Evolutionary conservation across 2,797 vertebrate species (phyloP).

Genomic region (Sebastes variabilis): DNA sequence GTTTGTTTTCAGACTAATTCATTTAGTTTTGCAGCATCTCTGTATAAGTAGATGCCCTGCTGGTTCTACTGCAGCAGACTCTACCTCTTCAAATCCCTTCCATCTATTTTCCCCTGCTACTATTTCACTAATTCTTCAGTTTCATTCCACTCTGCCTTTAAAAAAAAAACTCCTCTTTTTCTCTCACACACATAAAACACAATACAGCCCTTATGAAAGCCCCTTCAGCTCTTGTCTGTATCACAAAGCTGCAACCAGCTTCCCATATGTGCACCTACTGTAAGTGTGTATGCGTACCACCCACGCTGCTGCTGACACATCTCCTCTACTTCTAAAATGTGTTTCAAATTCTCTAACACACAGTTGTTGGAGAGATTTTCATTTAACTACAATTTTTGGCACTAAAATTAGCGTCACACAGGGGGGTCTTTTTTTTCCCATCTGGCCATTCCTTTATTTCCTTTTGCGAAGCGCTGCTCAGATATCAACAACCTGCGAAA

Average conservation of each 20-base stretch:
- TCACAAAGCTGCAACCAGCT: constrained; percentile 11
- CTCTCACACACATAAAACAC: neutral
- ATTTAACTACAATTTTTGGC: neutral
- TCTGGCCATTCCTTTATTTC: constrained; percentile 15
- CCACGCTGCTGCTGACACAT: constrained; percentile 1
- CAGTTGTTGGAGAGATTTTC: neutral
- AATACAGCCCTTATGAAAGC: neutral
- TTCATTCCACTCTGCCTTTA: neutral
- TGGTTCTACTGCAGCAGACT: neutral
- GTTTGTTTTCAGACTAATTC: neutral
- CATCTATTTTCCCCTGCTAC: neutral
- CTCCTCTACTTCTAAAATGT: neutral
- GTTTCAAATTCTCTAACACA: neutral
- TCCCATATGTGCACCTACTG: neutral
- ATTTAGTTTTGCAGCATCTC: neutral
- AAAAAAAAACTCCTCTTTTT: neutral
- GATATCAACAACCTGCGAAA: constrained; percentile 34
- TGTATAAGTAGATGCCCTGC: neutral
- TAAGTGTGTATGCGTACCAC: neutral
- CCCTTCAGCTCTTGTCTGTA: neutral
- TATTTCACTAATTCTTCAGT: neutral
- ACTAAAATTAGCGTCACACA: neutral
- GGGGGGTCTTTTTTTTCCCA: neutral
- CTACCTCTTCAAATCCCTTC: neutral
- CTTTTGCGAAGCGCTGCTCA: constrained; percentile 6